Base-by-base conservation (phyloP, 2,797 vertebrate species). In the Syndactyla subalaris region DNA sequence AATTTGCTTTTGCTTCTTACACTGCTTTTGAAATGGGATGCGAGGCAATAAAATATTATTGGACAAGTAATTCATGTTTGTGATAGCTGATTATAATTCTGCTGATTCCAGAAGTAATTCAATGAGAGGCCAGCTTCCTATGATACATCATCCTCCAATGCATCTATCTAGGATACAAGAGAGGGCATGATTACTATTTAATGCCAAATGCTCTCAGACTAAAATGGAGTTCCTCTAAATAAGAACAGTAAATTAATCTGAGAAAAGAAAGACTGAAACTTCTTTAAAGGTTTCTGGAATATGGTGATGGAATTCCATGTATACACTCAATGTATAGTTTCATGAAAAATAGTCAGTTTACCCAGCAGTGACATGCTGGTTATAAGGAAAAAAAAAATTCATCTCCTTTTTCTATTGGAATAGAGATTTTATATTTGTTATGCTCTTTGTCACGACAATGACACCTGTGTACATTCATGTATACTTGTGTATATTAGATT, bases 1-100 rank as follows among this genome's bases (percentile, higher is more conserved):
- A 82, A 85, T 87, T 91, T 94, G 26, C 21, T 81, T 91, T 80
- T 81, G 62, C 27, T 84, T 86, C 54, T 88, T 92, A 39, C 9
- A 15, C 22, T 89, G 80, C 34, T 91, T 91, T 51, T 84, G 51
- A 62, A 71, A 62, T 76, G 14, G 15, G 8, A 78, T 68, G 10
- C n/a, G 77, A 75, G 14, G 67, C 57, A 84, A 57, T 67, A 85
- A 83, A 82, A 68, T 18, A 21, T 29, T 46, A 72, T 9, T 58
- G 51, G 57, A 76, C 59, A 76, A 66, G 34, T 41, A 70, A 14
- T 62, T 96, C 38, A 29, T 78, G n/a, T 73, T 89, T 79, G 21
- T 76, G 78, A 58, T 38, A 66, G 12, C 57, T 58, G 67, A 76
- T 59, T 58, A 46, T 36, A 82, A 71, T 46, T 89, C 59, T 93